Conservation (phyloP, 2,797 vertebrate species). For the Sebastes kiyomatsui region DNA sequence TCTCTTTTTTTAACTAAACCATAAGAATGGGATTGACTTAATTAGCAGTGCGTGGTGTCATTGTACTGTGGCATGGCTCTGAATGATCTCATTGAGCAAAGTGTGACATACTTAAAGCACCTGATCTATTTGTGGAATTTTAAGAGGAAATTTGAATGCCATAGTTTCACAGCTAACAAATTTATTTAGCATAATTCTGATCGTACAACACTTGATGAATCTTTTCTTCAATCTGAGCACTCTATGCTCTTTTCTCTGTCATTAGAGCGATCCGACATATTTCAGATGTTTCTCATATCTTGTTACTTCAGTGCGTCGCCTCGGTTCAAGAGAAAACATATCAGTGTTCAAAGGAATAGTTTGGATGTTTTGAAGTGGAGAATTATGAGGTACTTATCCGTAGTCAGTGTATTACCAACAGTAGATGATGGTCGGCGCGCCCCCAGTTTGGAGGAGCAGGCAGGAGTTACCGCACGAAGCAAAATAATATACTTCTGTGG, state of each 20-base stretch:
- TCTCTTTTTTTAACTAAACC: not conserved
- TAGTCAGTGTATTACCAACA: too few species aligned
- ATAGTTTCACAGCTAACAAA: not conserved
- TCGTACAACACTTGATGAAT: not conserved
- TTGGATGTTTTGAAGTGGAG: too few species aligned
- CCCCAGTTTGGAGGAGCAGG: too few species aligned
- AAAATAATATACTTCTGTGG: too few species aligned
- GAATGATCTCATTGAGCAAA: not conserved
- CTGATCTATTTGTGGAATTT: not conserved
- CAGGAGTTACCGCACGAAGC: too few species aligned
- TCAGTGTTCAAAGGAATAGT: not conserved
- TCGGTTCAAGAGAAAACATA: not conserved
- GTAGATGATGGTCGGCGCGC: too few species aligned
- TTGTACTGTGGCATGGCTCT: not conserved
- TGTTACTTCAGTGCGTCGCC: not conserved
- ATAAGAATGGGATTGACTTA: conserved; percentile 6
- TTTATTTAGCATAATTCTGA: not conserved
- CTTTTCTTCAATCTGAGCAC: not conserved
- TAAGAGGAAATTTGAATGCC: not conserved
- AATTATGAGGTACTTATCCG: too few species aligned
- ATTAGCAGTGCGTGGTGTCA: not conserved
- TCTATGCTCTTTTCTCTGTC: not conserved
- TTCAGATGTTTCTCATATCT: not conserved
- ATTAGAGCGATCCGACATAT: not conserved
- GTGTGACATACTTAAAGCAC: not conserved